These are phyloP conservation scores for Drosophila setifemur DNA, from an alignment of 1,140 invertebrate species.

Conservation along the genomic window DNA sequence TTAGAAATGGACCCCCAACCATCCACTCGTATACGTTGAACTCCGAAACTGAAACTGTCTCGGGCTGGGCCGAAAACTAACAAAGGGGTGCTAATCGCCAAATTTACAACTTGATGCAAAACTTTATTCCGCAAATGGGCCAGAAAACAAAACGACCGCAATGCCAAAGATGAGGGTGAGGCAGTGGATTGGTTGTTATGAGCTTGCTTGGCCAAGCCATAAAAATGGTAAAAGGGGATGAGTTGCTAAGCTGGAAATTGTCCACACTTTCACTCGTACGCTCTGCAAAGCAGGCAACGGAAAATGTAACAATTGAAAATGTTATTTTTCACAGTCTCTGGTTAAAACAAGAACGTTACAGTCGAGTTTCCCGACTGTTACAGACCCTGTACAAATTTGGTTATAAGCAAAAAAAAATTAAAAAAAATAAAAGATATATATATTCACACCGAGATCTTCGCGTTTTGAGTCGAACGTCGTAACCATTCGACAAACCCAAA, in stretches of 20 bases:
- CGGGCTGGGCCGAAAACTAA: constrained; percentile 43
- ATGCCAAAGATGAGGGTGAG: constrained; percentile 8
- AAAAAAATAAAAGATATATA: too few relatives aligned
- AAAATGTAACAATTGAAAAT: constrained; percentile 80
- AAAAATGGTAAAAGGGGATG: constrained; percentile 54
- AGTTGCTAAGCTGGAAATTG: constrained; percentile 22
- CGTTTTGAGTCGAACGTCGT: too few relatives aligned
- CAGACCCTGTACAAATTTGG: too few relatives aligned
- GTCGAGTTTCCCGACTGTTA: too few relatives aligned
- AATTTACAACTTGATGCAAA: constrained; percentile 81
- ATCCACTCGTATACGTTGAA: neutral
- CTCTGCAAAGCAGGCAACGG: constrained; percentile 55
- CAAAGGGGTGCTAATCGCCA: constrained; percentile 81
- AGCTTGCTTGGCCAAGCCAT: constrained; percentile 50
- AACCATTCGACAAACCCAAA: too few relatives aligned
- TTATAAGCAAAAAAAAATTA: too few relatives aligned
- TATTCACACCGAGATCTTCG: too few relatives aligned
- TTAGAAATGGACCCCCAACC: constrained; percentile 47
- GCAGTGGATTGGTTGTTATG: constrained; percentile 23
- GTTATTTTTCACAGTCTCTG: constrained; percentile 64
- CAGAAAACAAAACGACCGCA: constrained; percentile 81
- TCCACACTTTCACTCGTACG: constrained; percentile 64
- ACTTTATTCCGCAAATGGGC: constrained; percentile 68
- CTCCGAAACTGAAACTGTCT: constrained; percentile 22
- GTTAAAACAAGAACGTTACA: neutral